Base-by-base conservation (phyloP, 2,113 vertebrate species). In the Burhinus oedicnemus region DNA sequence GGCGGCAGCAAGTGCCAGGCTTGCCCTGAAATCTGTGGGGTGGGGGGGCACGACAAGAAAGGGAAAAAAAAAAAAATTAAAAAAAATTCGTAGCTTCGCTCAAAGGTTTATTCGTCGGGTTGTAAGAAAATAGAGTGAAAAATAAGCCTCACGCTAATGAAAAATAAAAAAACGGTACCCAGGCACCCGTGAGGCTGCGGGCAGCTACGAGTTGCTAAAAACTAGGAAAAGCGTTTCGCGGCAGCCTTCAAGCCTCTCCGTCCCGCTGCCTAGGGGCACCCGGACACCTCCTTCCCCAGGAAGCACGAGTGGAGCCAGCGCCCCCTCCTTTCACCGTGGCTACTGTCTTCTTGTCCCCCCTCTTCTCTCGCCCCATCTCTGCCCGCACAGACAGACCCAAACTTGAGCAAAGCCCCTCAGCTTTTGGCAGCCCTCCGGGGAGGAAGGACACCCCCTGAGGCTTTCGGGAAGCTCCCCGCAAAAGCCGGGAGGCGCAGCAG, bases 11-110 rank as follows among this genome's bases (percentile, higher is more conserved):
- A 66, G 45, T 1, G 32, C 25, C 3, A 8, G 54, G 25, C 8
- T 64, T 36, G 58, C 19, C 9, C 49, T 34, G 75, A 62, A 40
- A 71, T 26, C 34, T 30, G 47, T 1, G 8, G 17, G 6, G 13
- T 14, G 16, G 20, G 52, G 22, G 16, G 32, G 15, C 5, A 19
- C 13, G 2, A 11, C 12, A 26, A 76, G 36, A 64, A 42, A 23
- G 14, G 34, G 20, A 34, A 7, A 6, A 2, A 2, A 2, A 15
- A 20, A 20, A n/a, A 5, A 25, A 22, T 2, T 19, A 5, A 3
- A 2, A 6, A 4, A 9, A 36, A n/a, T n/a, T n/a, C 15, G 6
- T n/a, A 55, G n/a, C 26, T 81, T 71, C 66, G 40, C 18, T 34
- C 21, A n/a, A 57, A 70, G 6, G 7, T 70, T 90, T 78, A 52